Evolutionary conservation across 2,888 invertebrate genomes (phyloP).

Genomic region (Heteromyza rotundicornis): DNA sequence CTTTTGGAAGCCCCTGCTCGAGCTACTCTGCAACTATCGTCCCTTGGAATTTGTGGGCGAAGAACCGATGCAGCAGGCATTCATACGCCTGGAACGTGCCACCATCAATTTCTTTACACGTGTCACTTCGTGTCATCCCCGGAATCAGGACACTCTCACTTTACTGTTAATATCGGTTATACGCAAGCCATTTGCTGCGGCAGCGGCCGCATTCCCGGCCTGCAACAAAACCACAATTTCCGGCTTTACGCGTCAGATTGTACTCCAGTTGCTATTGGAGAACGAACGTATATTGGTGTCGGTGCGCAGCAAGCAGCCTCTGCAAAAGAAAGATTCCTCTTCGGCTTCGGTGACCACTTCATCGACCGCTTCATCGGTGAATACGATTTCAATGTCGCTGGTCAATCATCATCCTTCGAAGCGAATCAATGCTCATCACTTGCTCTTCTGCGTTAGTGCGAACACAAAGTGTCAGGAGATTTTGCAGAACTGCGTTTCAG

Average conservation of each 20-base stretch:
- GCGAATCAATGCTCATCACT: slow-evolving; percentile 76
- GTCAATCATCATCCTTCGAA: slow-evolving; percentile 70
- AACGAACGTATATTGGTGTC: slow-evolving; percentile 83
- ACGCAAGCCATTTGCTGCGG: slow-evolving; percentile 34
- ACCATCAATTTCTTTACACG: slow-evolving; percentile 83
- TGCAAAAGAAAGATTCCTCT: slow-evolving; percentile 52
- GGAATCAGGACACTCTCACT: slow-evolving; percentile 84
- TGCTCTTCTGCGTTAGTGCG: slow-evolving; percentile 76
- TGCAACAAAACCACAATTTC: slow-evolving; percentile 66
- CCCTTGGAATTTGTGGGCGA: slow-evolving; percentile 53
- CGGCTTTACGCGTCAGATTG: slow-evolving; percentile 85
- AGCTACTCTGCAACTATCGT: slow-evolving; percentile 73
- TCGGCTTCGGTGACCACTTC: slow-evolving; percentile 35
- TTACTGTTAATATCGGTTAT: slow-evolving; percentile 68
- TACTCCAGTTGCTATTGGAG: slow-evolving; percentile 84
- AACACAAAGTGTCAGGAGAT: slow-evolving; percentile 78
- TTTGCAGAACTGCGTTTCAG: slow-evolving; percentile 69
- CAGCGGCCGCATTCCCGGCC: slow-evolving; percentile 3
- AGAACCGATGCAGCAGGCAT: slow-evolving; percentile 60
- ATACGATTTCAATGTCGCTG: slow-evolving; percentile 45
- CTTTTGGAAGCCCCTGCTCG: slow-evolving; percentile 86
- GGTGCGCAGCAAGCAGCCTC: slow-evolving; percentile 65
- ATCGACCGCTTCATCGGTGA: slow-evolving; percentile 30
- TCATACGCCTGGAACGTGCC: slow-evolving; percentile 73
- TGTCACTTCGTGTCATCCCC: slow-evolving; percentile 83